Base-by-base conservation (phyloP, 2,888 invertebrate species). In the Ichneumon xanthorius region DNA sequence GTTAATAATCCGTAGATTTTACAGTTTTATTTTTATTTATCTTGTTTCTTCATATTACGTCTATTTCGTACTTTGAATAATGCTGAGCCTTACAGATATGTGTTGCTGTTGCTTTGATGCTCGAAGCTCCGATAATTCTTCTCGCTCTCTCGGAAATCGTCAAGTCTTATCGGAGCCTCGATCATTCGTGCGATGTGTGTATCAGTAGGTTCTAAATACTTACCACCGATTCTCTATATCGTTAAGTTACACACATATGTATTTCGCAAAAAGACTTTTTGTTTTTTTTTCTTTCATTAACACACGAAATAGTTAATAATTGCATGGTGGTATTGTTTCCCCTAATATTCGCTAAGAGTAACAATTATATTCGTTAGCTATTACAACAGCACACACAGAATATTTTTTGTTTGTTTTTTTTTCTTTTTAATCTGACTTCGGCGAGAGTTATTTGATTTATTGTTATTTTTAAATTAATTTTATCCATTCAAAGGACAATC, bases 331-430 rank as follows among this genome's bases (percentile, higher is more conserved):
- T 80, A 72, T 71, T 67, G 50, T 79, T 71, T 30, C 70, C 33
- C 88, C 88, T 88, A 88, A 86, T 90, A 90, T 88, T 87, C 40
- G 84, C 88, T 91, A 90, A 83, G 87, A 88, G 85, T 88, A 86
- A 88, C 88, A 88, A 87, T 88, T 85, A 87, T 30, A 63, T 84
- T 86, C 81, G 85, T 84, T 88, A 87, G 84, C 88, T 87, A 82
- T 88, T 86, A 84, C 87, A 86, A 90, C 88, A 87, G 87, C 86
- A 89, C 88, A 90, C 82, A 87, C 77, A 89, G 88, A 91, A 88
- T 86, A 84, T 87, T 70, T 75, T 78, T 72, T 63, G 86, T 86
- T 88, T 87, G 86, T 88, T 86, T 83, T 85, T 89, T 79, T 33
- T 19, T 61, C 70, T 67, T 83, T 85, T 89, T 79, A 82, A 86